Base-by-base conservation (phyloP, 2,113 vertebrate species). In the Abramis brama region DNA sequence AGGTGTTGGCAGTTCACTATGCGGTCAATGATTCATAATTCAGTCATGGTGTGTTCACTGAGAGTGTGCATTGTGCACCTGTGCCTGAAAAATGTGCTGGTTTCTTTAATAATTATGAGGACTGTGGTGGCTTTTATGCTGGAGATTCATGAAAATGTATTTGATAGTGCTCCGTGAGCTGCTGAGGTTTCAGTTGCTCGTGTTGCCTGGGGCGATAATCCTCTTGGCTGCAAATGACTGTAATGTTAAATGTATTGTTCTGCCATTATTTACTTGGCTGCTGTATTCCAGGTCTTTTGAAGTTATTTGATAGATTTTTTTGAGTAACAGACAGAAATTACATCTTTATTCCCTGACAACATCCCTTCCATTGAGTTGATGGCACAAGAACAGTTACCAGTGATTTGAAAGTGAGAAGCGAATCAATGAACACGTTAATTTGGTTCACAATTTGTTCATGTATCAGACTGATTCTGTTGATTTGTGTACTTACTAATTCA, bases 1-100 rank as follows among this genome's bases (percentile, higher is more conserved):
- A 50, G 30, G 47, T n/a, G 21, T 11, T 43, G 17, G 27, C 2
- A 39, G 82, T 86, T 86, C 85, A 85, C 11, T 55, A 4, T 43
- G 68, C 5, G 50, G 82, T 45, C 85, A 86, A 10, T 2, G 30
- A 86, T 86, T 88, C 73, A 86, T 89, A 70, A 81, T 86, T 86
- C 0, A 86, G 23, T n/a, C 4, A 8, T 47, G 19, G 39, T 11
- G 78, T 78, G 50, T 36, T 21, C 15, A 25, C n/a, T 33, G 25
- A 1, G 27, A 74, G 21, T 17, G n/a, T 52, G 9, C 43, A 52
- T 82, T 1, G 30, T 43, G 50, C 39, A 76, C 19, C n/a, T 84
- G 57, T 76, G 73, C n/a, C 8, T 43, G 45, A 81, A 27, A 57
- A 13, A 70, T 39, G 27, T 70, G 47, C 27, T 21, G n/a, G 21